Base-by-base conservation (phyloP, 2,888 invertebrate species). In the Tolmerus cingulatus region DNA sequence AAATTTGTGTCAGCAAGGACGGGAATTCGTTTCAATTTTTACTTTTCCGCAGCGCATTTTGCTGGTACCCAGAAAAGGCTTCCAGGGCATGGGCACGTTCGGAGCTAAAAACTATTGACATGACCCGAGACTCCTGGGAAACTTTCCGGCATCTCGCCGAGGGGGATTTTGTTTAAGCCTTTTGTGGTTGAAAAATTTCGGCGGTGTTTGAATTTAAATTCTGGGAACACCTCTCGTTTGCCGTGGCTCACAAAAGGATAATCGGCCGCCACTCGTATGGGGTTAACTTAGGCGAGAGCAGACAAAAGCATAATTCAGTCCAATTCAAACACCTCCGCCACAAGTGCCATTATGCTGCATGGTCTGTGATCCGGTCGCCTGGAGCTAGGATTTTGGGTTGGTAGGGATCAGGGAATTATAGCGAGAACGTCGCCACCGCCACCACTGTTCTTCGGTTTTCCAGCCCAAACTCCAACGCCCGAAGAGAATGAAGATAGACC, bases 171-270 rank as follows among this genome's bases (percentile, higher is more conserved):
- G 27, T 66, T 23, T 66, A 27, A 66, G 12, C 66, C 19, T 51
- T 66, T 9, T 27, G 19, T 55, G 55, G 55, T 19, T 8, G 66
- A 66, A 66, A 27, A 19, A 66, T 14, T 19, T 66, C 12, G 66
- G 12, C 37, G 37, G 19, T 57, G 82, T 82, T 82, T 82, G 23
- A 82, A 37, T 82, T 57, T 82, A 37, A 82, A 82, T 82, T 66
- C 57, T 57, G 55, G 9, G 82, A 82, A 37, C 57, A 57, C 19
- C 30, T 34, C 57, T 37, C 51, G 34, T 82, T 34, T 40, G 27
- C 23, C 9, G 66, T 37, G 12, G 55, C 19, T 79, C 79, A 40
- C 51, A 23, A 46, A 51, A 51, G 79, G 79, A 79, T 23, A 79
- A 46, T 27, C 79, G 51, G 16, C 46, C 79, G 12, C 43, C 43